These are phyloP conservation scores for Bombylius major DNA, from an alignment of 2,888 invertebrate species.

Conservation along the genomic window DNA sequence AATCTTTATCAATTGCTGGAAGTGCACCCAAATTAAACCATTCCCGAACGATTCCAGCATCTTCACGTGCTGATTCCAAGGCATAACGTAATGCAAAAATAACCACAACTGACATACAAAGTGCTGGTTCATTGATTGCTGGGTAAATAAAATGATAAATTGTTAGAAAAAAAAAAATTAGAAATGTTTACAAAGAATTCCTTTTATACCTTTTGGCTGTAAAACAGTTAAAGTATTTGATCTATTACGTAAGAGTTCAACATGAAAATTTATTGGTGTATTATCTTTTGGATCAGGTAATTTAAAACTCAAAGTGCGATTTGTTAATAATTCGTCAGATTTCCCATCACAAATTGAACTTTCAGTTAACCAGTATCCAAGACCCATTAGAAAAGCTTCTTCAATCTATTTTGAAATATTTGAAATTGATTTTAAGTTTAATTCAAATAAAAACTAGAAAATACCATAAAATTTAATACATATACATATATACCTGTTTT, in stretches of 20 bases:
- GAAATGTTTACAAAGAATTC: too few relatives aligned
- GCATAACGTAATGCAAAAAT: constrained; percentile 58
- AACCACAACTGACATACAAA: constrained; percentile 42
- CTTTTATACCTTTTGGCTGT: constrained; percentile 52
- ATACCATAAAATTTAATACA: too few relatives aligned
- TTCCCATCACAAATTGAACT: constrained; percentile 48
- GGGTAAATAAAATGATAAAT: too few relatives aligned
- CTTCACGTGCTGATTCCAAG: constrained; percentile 50
- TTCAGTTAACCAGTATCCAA: constrained; percentile 66
- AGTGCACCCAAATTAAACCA: too few relatives aligned
- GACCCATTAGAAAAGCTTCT: constrained; percentile 65
- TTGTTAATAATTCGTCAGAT: constrained; percentile 55
- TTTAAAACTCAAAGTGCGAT: constrained; percentile 72
- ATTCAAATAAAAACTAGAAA: too few relatives aligned
- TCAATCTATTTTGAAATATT: constrained; percentile 38
- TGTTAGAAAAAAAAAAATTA: too few relatives aligned
- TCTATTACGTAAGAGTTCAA: constrained; percentile 53
- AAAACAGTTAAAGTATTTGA: constrained; percentile 53
- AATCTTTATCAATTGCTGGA: too few relatives aligned
- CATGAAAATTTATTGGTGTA: constrained; percentile 61
- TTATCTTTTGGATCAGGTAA: constrained; percentile 66
- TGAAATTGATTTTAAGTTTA: too few relatives aligned
- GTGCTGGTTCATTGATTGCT: constrained; percentile 55
- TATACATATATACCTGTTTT: constrained; percentile 50
- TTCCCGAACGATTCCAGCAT: constrained; percentile 39